A percentile compares a stretch with the other conserved stretches of the same genome.
These are phyloP conservation scores for Syngnathoides biaculeatus DNA, from an alignment of 2,113 vertebrate species.

Conservation along the genomic window DNA sequence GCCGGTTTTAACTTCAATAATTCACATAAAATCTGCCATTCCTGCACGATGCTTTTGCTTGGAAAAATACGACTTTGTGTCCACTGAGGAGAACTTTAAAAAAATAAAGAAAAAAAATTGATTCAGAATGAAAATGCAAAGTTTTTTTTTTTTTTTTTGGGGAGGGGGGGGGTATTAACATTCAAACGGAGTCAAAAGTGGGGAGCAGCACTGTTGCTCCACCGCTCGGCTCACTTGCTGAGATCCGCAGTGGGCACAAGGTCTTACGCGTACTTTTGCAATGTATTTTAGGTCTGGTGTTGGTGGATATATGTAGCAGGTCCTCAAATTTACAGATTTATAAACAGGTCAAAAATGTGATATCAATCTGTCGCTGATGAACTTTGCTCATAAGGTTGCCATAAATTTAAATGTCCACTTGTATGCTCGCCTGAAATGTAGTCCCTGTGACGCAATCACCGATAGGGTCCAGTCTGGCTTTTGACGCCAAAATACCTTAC, in stretches of 20 bases:
- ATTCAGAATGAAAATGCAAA: not conserved
- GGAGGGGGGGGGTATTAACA: not conserved
- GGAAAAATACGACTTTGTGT: constrained; percentile 31
- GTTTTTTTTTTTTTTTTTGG: too few species aligned
- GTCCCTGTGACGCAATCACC: constrained; percentile 3
- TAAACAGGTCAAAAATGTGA: constrained; percentile 9
- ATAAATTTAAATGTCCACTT: not conserved
- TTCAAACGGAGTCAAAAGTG: not conserved
- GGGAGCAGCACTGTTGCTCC: not conserved
- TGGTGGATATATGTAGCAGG: not conserved
- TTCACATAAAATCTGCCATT: constrained; percentile 9
- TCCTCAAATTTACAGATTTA: not conserved
- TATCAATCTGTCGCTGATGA: too few species aligned
- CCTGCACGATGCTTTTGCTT: not conserved
- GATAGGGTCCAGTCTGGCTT: not conserved
- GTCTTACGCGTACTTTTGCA: constrained; percentile 1
- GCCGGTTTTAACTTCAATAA: not conserved
- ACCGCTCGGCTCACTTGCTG: too few species aligned
- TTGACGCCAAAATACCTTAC: not conserved
- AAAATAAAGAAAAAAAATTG: not conserved
- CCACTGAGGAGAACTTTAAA: constrained; percentile 44
- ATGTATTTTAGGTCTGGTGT: not conserved
- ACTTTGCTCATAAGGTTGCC: not conserved
- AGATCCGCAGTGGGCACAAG: constrained; percentile 49
- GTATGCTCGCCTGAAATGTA: not conserved